Evolutionary conservation across 2,113 vertebrate genomes (phyloP), one percentile per base, ranked within the genome.

Genomic region (Amblyornis subalaris): DNA sequence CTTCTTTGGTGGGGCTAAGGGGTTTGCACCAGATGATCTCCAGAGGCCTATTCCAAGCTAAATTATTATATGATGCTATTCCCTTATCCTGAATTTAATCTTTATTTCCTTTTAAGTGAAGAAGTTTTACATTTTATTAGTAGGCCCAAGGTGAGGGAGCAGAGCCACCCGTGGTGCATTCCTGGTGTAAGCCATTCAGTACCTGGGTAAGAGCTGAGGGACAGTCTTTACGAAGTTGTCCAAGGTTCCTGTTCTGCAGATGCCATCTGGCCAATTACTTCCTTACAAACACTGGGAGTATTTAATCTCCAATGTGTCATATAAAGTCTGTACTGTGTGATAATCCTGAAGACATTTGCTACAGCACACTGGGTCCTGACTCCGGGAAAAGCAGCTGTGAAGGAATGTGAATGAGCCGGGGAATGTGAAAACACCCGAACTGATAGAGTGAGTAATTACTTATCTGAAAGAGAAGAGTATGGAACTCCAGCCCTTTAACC

Each of bases 221-320:
- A 60, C 17, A 3, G 31, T 12, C 54, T n/a, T 94, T 38, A 53
- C 21, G 42, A 25, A 58, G 40, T 9, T 85, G 42, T 31, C 42
- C 1, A 1, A 25, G 55, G 72, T 54, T 79, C 48, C 69, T 73
- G 40, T n/a, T 83, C 80, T 48, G 47, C 64, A 65, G 67, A 23
- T 73, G 66, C 36, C 86, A 85, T 69, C 88, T 93, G 88, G 75
- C 26, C 92, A 88, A 88, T 48, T 3, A 38, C 62, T 78, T 60
- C 69, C 45, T 92, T 70, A 50, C 35, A 80, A 81, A 71, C 2
- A 23, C 44, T 89, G 76, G 42, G 61, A 84, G 66, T 58, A 25
- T 86, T 88, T 76, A 2, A 62, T 73, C 84, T 83, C 55, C 69
- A 45, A 3, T 23, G 29, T 70, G 58, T 48, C 71, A 66, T 4